phyloP scores from a whole-genome alignment of 2,113 vertebrate genomes.

The Clinocottus analis region DNA sequence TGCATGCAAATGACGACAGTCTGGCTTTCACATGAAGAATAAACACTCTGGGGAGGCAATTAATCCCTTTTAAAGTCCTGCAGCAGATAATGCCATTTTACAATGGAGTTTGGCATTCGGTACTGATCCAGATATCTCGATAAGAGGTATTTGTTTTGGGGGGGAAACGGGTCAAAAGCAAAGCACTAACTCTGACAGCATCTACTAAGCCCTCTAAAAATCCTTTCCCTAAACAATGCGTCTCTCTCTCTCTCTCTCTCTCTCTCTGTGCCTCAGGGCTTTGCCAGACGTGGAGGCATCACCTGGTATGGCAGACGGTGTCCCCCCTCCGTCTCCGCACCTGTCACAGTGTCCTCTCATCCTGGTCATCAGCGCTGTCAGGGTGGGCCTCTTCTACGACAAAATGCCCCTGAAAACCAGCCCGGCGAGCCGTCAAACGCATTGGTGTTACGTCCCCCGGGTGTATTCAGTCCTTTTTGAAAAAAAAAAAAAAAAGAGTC shows the following conservation, averaged over 20 bases:
- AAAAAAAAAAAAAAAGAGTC: not conserved
- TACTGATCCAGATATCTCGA: not conserved
- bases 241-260: not conserved
- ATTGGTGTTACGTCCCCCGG: constrained; percentile 3
- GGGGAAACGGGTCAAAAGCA: not conserved
- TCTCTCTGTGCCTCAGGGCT: constrained; percentile 24
- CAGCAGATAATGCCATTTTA: not conserved
- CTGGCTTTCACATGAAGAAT: constrained; percentile 25
- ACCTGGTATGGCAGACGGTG: constrained; percentile 59
- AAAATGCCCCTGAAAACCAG: constrained; percentile 31
- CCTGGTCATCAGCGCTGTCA: constrained; percentile 32
- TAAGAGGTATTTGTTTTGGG: not conserved
- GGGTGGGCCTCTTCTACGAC: constrained; percentile 43
- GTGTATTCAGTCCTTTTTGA: not conserved
- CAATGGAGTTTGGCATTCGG: not conserved
- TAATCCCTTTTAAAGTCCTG: constrained; percentile 4
- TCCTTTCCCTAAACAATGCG: not conserved
- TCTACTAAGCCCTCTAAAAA: not conserved
- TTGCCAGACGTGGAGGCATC: constrained; percentile 51
- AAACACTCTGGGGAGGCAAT: constrained; percentile 1
- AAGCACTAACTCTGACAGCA: not conserved
- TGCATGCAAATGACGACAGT: constrained; percentile 11
- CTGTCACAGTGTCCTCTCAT: constrained; percentile 54
- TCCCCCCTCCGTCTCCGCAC: constrained; percentile 46
- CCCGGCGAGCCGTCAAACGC: constrained; percentile 31